Conservation (phyloP, 2,113 vertebrate species). For the Philantomba maxwellii region DNA sequence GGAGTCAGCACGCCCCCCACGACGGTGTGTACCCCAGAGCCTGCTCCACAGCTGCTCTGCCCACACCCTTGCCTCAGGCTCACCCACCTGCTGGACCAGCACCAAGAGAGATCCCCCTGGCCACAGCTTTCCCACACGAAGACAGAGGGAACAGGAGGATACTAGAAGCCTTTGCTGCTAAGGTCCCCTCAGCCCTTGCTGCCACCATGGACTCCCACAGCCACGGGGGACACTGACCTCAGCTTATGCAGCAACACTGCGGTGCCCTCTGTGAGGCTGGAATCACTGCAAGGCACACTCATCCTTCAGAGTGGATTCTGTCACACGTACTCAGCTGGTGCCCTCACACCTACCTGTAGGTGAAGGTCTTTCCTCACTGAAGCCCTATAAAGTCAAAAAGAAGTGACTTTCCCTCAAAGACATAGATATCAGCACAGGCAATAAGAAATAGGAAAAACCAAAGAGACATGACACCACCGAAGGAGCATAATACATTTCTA, state of each 20-base stretch:
- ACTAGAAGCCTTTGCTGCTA: neutral
- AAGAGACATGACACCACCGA: accelerated
- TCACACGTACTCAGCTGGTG: neutral
- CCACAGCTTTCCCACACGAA: too few relatives aligned
- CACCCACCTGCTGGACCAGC: neutral
- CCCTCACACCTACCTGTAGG: neutral
- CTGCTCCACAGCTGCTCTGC: neutral
- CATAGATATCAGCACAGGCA: neutral
- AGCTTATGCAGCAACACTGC: neutral
- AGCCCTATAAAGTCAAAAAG: neutral
- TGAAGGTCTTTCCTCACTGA: neutral
- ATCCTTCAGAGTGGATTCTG: neutral
- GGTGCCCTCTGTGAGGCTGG: neutral
- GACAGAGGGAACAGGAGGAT: neutral
- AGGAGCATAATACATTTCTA: neutral
- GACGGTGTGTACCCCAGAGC: too few relatives aligned
- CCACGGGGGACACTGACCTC: accelerated
- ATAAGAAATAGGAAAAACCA: neutral
- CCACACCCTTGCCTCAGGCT: neutral
- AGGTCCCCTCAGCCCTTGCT: neutral
- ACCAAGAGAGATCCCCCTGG: neutral
- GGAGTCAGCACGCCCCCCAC: accelerated
- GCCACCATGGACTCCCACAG: accelerated
- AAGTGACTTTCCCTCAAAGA: neutral
- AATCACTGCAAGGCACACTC: too few relatives aligned